Percentiles rank a stretch among this genome's conserved stretches.
Evolutionary conservation across 2,888 invertebrate species (phyloP).

Genomic region (Parascotia fuliginaria): DNA sequence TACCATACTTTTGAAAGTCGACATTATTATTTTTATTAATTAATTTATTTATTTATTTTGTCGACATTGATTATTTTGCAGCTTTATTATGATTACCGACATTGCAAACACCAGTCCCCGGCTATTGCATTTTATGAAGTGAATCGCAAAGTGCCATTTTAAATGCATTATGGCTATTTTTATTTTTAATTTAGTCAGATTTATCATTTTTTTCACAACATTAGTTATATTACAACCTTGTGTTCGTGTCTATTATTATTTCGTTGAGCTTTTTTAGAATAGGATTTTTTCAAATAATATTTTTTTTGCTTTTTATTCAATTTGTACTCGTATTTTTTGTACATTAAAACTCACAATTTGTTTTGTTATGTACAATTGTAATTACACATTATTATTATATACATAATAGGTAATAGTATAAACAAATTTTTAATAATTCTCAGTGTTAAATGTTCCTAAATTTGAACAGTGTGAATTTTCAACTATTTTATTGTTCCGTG

Average conservation of each 20-base stretch:
- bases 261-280: conserved; percentile 63
- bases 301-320: conserved; percentile 42
- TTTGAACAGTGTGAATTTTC: conserved; percentile 78
- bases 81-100: conserved; percentile 29
- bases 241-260: conserved; percentile 74
- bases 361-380: conserved; percentile 72
- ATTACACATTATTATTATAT: conserved; percentile 70
- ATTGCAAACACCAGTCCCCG: conserved; percentile 40
- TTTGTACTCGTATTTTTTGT: conserved; percentile 46
- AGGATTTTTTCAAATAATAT: conserved; percentile 46
- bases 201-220: conserved; percentile 60
- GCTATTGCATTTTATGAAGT: conserved; percentile 65
- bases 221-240: conserved; percentile 71
- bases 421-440: conserved; percentile 77
- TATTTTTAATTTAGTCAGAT: conserved; percentile 72
- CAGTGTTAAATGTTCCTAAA: conserved; percentile 86
- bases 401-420: conserved; percentile 76
- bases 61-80: conserved; percentile 42
- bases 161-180: conserved; percentile 77
- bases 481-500: conserved; percentile 56
- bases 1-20: conserved; percentile 41
- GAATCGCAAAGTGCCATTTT: conserved; percentile 83
- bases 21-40: conserved; percentile 32
- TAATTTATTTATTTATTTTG: conserved; percentile 36
- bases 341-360: conserved; percentile 57